These are phyloP conservation scores for Gambusia holbrooki DNA, from an alignment of 2,113 vertebrate genomes.

Conservation along the genomic window DNA sequence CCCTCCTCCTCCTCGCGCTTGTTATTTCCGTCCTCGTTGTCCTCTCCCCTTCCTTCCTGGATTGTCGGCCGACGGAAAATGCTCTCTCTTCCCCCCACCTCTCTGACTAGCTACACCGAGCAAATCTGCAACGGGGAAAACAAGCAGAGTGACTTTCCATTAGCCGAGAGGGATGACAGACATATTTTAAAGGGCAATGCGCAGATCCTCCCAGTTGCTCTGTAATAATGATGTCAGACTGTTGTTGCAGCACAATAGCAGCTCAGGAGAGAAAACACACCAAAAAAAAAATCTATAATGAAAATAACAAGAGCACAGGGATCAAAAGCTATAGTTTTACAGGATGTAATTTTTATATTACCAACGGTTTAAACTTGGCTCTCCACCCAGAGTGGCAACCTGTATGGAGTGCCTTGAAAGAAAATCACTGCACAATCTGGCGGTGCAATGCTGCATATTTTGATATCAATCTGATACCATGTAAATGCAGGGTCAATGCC, in stretches of 20 bases:
- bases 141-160: conserved; percentile 44
- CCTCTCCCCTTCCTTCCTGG: conserved; percentile 58
- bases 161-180: conserved; percentile 50
- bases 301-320: neutral
- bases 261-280: neutral
- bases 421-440: no score
- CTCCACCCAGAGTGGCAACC: neutral
- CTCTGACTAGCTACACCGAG: conserved; percentile 15
- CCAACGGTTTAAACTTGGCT: neutral
- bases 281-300: neutral
- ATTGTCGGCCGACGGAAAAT: conserved; percentile 73
- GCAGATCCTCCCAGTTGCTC: conserved; percentile 53
- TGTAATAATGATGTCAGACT: conserved; percentile 66
- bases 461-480: no score
- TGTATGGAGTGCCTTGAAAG: no score
- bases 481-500: no score
- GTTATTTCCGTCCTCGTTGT: conserved; percentile 72
- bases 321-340: neutral
- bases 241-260: neutral
- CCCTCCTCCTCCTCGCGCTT: conserved; percentile 34
- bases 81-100: neutral
- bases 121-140: conserved; percentile 39
- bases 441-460: no score
- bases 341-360: neutral
- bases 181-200: conserved; percentile 78